Percentiles rank a stretch among this genome's conserved stretches.
phyloP scores from a whole-genome alignment of 64 coral and sea anemone genomes.

The Catalaphyllia jardinei region DNA sequence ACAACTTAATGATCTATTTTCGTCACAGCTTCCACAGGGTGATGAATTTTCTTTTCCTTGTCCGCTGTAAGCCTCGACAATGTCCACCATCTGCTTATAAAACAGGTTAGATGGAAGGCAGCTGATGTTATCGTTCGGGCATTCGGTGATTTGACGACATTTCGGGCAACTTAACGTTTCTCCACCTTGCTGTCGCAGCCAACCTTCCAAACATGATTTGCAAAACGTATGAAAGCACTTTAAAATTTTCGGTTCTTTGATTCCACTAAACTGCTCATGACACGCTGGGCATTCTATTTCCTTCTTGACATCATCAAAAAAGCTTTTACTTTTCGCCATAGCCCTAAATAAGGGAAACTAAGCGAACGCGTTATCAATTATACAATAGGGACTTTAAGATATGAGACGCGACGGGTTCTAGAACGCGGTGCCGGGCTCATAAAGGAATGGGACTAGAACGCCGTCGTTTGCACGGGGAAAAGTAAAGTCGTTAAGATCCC shows the following conservation, averaged over 20 bases:
- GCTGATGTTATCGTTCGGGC: constrained; percentile 33
- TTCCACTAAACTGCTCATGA: not conserved
- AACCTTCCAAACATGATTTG: not conserved
- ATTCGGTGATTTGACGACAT: not conserved
- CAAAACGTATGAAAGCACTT: constrained; percentile 13
- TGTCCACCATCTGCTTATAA: constrained; percentile 49
- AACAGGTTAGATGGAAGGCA: constrained; percentile 51
- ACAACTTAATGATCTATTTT: constrained; percentile 36
- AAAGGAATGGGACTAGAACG: too few species aligned
- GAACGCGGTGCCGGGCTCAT: too few species aligned
- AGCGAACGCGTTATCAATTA: too few species aligned
- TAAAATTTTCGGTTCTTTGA: not conserved
- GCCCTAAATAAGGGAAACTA: too few species aligned
- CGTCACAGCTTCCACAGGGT: constrained; percentile 52
- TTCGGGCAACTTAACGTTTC: too few species aligned
- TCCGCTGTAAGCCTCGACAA: constrained; percentile 59
- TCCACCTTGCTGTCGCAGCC: not conserved
- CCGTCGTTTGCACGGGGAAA: too few species aligned
- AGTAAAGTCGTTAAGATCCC: too few species aligned
- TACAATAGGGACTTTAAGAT: too few species aligned
- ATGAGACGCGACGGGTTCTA: too few species aligned
- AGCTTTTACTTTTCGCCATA: not conserved
- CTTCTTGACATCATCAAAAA: constrained; percentile 3
- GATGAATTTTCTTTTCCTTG: constrained; percentile 59
- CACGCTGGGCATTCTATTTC: not conserved